Evolutionary conservation across 2,113 vertebrate species (phyloP), one percentile per base, ranked within the genome.

Genomic region (Zosterops japonicus): DNA sequence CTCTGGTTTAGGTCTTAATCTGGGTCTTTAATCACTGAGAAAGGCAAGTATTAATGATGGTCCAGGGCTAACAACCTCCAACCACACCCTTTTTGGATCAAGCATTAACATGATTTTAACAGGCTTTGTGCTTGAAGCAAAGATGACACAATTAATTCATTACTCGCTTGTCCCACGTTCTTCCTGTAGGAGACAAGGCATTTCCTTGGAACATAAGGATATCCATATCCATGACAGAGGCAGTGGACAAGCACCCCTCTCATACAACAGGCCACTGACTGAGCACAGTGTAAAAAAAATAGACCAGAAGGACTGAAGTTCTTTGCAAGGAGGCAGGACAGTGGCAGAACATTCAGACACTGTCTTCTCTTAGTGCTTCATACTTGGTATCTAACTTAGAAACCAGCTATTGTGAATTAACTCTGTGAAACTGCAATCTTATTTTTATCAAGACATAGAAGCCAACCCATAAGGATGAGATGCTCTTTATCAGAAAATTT

Each of bases 351-450:
- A 41, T 8, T 25, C 18, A 85, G 22, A 25, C 39, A 27, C 1
- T 55, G 46, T 20, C 27, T 39, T 20, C 27, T 39, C 72, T 47
- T 14, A 6, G 21, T 33, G 69, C 44, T 63, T 35, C 5, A 33
- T 0, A 46, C 12, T 14, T 0, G 0, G 57, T 22, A 87, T 12
- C 22, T 14, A 80, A 86, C 23, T 24, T 36, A 4, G 2, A 52
- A 22, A 50, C 21, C 35, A 29, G 17, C 21, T 35, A 20, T 9
- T 59, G 46, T 1, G 6, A 50, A 78, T 10, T 20, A 83, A 39
- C 14, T 61, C 36, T 24, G 11, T 9, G 25, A 56, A 87, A 71
- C 35, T 60, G 20, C 44, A 25, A 14, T 33, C 46, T 83, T 25
- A 13, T n/a, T 55, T 46, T 49, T 39, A 27, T 28, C 33, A 64